These are phyloP conservation scores for Drosophila nebulosa DNA, from an alignment of 1,140 invertebrate genomes.

Conservation along the genomic window DNA sequence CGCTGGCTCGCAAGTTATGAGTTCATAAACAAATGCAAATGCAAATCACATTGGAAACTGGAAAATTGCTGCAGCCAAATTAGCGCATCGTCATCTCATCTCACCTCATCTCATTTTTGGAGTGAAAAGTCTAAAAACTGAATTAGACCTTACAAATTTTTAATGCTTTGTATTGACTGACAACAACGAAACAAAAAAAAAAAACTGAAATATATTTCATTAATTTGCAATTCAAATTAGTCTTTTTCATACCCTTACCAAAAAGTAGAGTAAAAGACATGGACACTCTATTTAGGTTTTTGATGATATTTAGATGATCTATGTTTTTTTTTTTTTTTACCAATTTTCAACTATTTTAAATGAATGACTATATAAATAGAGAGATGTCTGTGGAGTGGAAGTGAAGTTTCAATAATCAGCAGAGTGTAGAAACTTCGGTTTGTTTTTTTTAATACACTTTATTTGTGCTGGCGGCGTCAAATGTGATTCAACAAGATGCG, in stretches of 20 bases:
- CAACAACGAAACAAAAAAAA: background rate
- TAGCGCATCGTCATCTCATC: constrained; percentile 60
- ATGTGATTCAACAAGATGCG: constrained; percentile 34
- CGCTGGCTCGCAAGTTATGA: constrained; percentile 58
- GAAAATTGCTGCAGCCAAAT: constrained; percentile 73
- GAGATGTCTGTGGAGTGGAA: too few relatives aligned
- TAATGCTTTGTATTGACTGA: constrained; percentile 65
- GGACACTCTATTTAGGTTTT: too few relatives aligned
- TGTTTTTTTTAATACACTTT: constrained; percentile 6
- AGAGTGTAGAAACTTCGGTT: background rate
- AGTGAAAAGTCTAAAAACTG: background rate
- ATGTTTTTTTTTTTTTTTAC: too few relatives aligned
- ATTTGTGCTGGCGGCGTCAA: constrained; percentile 43
- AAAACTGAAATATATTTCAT: background rate
- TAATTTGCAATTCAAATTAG: constrained; percentile 69
- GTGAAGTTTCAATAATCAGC: too few relatives aligned
- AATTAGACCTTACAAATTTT: constrained; percentile 60
- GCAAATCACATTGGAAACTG: constrained; percentile 54
- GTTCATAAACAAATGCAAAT: constrained; percentile 76
- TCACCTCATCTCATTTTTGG: constrained; percentile 27
- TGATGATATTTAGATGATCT: too few relatives aligned
- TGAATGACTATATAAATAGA: too few relatives aligned
- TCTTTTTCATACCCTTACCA: background rate
- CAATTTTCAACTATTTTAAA: too few relatives aligned
- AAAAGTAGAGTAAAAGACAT: background rate